Conservation (phyloP, 1,140 invertebrate species). For the Habropoda laboriosa region DNA sequence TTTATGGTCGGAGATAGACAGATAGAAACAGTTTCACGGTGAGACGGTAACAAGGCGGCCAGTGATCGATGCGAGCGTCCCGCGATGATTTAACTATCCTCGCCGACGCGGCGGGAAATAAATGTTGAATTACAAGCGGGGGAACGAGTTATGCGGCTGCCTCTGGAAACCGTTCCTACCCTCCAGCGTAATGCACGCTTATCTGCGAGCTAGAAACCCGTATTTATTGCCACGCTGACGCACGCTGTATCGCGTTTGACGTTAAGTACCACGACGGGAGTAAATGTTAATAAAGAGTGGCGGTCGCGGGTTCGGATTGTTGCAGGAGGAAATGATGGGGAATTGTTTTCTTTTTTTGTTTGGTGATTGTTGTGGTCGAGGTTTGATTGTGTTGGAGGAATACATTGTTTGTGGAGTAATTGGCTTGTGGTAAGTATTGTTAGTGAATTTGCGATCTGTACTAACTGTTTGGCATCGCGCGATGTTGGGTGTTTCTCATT, state of each 20-base stretch:
- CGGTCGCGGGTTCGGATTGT: not conserved
- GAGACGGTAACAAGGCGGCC: slow-evolving; percentile 39
- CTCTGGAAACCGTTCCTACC: not conserved
- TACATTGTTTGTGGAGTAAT: too few relatives aligned
- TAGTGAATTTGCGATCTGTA: too few relatives aligned
- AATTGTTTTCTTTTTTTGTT: too few relatives aligned
- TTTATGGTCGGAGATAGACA: slow-evolving; percentile 53
- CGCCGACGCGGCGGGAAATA: slow-evolving; percentile 17
- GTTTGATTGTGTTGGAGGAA: too few relatives aligned
- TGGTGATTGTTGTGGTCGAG: too few relatives aligned
- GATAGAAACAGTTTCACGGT: slow-evolving; percentile 52
- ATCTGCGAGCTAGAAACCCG: not conserved
- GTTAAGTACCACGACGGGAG: slow-evolving; percentile 22
- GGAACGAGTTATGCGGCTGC: not conserved
- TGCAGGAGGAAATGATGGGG: not conserved
- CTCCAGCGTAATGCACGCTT: slow-evolving; percentile 6
- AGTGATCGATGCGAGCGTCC: slow-evolving; percentile 40
- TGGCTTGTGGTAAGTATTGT: too few relatives aligned
- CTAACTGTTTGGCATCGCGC: too few relatives aligned
- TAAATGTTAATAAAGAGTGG: slow-evolving; percentile 41
- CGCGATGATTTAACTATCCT: slow-evolving; percentile 49
- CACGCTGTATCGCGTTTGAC: not conserved
- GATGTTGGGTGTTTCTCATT: too few relatives aligned
- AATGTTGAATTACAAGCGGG: slow-evolving; percentile 37
- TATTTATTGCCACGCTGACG: slow-evolving; percentile 32